Evolutionary conservation across 2,888 invertebrate genomes (phyloP).

Genomic region (Bombylius discolor): DNA sequence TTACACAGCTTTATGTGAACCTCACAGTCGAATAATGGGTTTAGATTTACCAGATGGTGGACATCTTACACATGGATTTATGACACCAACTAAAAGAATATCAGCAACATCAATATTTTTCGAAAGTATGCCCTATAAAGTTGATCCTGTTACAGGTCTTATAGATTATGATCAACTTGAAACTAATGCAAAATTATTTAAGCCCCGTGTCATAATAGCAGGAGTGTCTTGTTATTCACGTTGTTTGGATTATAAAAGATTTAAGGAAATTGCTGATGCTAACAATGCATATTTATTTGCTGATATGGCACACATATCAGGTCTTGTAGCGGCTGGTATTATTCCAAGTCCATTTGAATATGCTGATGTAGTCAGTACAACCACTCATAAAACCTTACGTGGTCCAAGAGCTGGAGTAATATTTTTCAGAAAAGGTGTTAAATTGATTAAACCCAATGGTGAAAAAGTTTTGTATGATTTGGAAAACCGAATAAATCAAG

Average conservation of each 20-base stretch:
- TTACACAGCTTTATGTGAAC: conserved; percentile 78
- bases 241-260: conserved; percentile 79
- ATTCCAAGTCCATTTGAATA: conserved; percentile 83
- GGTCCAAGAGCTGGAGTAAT: conserved; percentile 83
- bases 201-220: conserved; percentile 86
- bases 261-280: conserved; percentile 70
- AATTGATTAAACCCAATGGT: conserved; percentile 65
- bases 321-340: conserved; percentile 77
- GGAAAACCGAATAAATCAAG: conserved; percentile 74
- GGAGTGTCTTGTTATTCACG: conserved; percentile 91
- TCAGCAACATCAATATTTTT: conserved; percentile 97
- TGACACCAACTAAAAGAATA: conserved; percentile 78
- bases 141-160: conserved; percentile 65
- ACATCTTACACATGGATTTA: conserved; percentile 86
- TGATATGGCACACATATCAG: conserved; percentile 94
- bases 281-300: conserved; percentile 78
- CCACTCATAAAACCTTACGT: conserved; percentile 88
- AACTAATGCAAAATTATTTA: conserved; percentile 71
- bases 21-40: conserved; percentile 94
- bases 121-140: conserved; percentile 96
- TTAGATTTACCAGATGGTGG: conserved; percentile 94
- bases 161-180: conserved; percentile 87
- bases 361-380: conserved; percentile 85
- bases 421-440: conserved; percentile 83
- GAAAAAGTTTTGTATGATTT: conserved; percentile 76